phyloP scores from a whole-genome alignment of 2,113 vertebrate genomes.

The Dendrocopos noguchii region DNA sequence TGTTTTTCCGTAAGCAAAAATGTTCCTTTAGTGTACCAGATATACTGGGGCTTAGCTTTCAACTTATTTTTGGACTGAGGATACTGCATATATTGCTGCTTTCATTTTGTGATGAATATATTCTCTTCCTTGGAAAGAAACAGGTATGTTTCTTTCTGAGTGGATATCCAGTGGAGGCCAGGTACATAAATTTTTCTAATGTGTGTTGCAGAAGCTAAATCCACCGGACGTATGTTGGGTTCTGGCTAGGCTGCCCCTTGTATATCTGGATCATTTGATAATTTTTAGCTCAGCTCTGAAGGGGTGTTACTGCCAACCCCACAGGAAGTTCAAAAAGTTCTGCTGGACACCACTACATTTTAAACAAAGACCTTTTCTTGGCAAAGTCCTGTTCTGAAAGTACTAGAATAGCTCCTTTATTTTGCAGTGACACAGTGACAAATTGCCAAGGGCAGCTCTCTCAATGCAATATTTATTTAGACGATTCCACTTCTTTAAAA shows the following conservation, averaged over 20 bases:
- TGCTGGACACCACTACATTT: not conserved
- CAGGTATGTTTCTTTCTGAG: not conserved
- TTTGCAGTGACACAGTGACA: not conserved
- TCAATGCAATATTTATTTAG: not conserved
- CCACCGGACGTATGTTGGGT: not conserved
- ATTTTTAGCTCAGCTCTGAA: not conserved
- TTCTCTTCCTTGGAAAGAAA: not conserved
- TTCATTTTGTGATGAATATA: not conserved
- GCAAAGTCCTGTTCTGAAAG: not conserved
- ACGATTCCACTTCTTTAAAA: not conserved
- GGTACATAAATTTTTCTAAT: not conserved
- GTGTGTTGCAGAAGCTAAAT: not conserved
- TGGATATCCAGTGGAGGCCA: not conserved
- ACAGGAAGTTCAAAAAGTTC: not conserved
- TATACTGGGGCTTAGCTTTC: not conserved
- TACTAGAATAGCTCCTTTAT: not conserved
- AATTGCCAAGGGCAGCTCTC: not conserved
- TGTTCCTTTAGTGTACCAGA: not conserved
- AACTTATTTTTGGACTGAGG: not conserved
- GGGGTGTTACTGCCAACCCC: not conserved
- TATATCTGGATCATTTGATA: not conserved
- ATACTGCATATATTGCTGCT: not conserved
- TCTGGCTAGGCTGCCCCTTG: not conserved
- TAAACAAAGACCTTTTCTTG: not conserved
- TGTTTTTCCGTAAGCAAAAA: not conserved